These are phyloP conservation scores for Macrotrachela quadricornifera DNA, from an alignment of 1,140 invertebrate species.

Conservation along the genomic window DNA sequence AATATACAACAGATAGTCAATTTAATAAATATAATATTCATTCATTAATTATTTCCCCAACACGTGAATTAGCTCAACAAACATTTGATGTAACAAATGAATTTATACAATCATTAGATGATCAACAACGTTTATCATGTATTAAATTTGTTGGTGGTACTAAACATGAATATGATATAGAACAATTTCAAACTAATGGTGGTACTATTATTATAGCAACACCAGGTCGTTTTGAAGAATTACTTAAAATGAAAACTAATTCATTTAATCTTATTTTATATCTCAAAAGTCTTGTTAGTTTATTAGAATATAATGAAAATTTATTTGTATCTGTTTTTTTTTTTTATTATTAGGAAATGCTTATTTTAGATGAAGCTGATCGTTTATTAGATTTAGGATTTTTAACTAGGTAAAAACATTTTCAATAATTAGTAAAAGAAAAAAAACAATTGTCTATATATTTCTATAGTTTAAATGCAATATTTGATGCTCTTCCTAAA, in stretches of 20 bases:
- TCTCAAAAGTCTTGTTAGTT: constrained; percentile 48
- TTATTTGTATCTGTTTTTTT: constrained; percentile 10
- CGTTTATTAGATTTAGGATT: constrained; percentile 76
- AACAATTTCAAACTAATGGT: constrained; percentile 43
- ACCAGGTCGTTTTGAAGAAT: constrained; percentile 68
- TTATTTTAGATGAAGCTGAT: constrained; percentile 92
- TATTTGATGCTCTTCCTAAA: constrained; percentile 69
- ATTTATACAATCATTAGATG: constrained; percentile 33
- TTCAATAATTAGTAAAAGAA: too few species aligned
- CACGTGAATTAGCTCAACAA: constrained; percentile 69
- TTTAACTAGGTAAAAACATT: constrained; percentile 15
- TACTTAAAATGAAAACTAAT: constrained; percentile 40
- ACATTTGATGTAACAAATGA: constrained; percentile 49
- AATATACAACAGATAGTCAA: constrained; percentile 27
- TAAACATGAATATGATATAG: constrained; percentile 43
- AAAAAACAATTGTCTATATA: too few species aligned
- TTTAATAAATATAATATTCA: constrained; percentile 44
- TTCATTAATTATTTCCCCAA: constrained; percentile 70
- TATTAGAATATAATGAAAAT: too few species aligned
- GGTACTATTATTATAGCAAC: constrained; percentile 71
- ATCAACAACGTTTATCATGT: constrained; percentile 24
- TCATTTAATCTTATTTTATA: constrained; percentile 40
- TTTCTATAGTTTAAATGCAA: constrained; percentile 57
- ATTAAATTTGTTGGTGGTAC: constrained; percentile 59
- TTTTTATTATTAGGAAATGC: constrained; percentile 45